Base-by-base conservation (phyloP, 2,797 vertebrate genomes). In the Muscicapa striata region DNA sequence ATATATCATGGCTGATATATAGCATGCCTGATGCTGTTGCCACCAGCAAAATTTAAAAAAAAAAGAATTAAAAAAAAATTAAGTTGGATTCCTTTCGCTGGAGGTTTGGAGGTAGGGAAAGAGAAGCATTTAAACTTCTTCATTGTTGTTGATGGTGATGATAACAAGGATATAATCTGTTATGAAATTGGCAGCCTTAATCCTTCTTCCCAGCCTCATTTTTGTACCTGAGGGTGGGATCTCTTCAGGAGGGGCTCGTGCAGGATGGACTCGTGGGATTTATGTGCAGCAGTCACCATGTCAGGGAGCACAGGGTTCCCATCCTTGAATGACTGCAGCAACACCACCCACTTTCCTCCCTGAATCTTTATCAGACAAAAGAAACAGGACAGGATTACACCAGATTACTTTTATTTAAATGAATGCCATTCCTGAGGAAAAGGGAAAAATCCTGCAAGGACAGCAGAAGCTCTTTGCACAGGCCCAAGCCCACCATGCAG, bases 261-360 rank as follows among this genome's bases (percentile, higher is more conserved):
- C 17, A 43, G 21, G 45, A 21, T 10, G 41, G 36, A 7, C 59
- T 68, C 5, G 0, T 5, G 4, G 67, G 46, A 52, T 67, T 89
- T 45, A 23, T 4, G 2, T 0, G 0, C 6, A 9, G 16, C 0
- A 0, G 4, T 73, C 8, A 3, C 0, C 2, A 11, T 17, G 21
- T 11, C 45, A 32, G 48, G 16, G 17, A 68, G 27, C 14, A 34
- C 18, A 24, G 48, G 23, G 12, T 1, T 85, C 48, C 69, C 57
- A 46, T 1, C 1, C 3, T 21, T 2, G 2, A 54, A 15, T 0
- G 0, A 10, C 13, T 34, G n/a, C 58, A 49, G 26, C 3, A 1
- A 5, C 5, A 43, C 36, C 51, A 51, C 18, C 15, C 29, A 29
- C 10, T 32, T 16, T 68, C 52, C 41, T 34, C 38, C 20, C 38